A percentile compares a stretch with the other conserved stretches of the same genome.
These are phyloP conservation scores for Hapalemur alaotrensis DNA, from an alignment of 2,797 vertebrate species.

Conservation along the genomic window DNA sequence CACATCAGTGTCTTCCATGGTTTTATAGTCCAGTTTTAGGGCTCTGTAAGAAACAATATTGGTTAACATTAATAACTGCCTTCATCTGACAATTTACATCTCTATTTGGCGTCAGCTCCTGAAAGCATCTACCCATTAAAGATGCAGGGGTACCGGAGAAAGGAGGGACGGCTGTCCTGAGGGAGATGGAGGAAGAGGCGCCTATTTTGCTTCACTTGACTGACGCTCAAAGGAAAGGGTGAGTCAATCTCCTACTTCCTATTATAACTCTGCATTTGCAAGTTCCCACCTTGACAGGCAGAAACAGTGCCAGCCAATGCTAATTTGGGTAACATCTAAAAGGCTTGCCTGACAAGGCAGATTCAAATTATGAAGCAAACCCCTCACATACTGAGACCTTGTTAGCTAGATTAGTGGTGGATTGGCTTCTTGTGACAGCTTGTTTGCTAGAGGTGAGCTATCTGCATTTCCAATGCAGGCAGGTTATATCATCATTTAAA, in stretches of 20 bases:
- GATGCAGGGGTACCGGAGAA: not conserved
- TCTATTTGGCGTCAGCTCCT: constrained; percentile 52
- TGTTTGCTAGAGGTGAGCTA: constrained; percentile 83
- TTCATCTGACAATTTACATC: constrained; percentile 63
- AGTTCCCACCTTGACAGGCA: constrained; percentile 60
- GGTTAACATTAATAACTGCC: constrained; percentile 55
- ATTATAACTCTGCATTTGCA: constrained; percentile 69
- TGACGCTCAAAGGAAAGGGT: constrained; percentile 48
- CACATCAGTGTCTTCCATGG: constrained; percentile 44
- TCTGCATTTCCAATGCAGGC: constrained; percentile 78
- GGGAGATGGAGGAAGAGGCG: not conserved
- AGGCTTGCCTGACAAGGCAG: constrained; percentile 84
- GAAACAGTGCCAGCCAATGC: constrained; percentile 75
- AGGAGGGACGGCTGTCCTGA: not conserved
- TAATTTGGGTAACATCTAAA: constrained; percentile 85
- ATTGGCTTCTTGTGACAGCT: constrained; percentile 84
- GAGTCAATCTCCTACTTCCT: constrained; percentile 48
- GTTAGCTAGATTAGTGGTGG: constrained; percentile 83
- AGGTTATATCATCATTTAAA: constrained; percentile 81
- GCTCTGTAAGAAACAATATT: constrained; percentile 59
- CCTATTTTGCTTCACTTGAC: constrained; percentile 73
- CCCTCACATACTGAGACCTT: constrained; percentile 80
- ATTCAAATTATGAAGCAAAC: constrained; percentile 84
- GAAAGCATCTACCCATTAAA: constrained; percentile 20
- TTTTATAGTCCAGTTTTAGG: constrained; percentile 56